These are phyloP conservation scores for Rhagophthalmus giganteus DNA, from an alignment of 2,888 invertebrate genomes.

Conservation along the genomic window DNA sequence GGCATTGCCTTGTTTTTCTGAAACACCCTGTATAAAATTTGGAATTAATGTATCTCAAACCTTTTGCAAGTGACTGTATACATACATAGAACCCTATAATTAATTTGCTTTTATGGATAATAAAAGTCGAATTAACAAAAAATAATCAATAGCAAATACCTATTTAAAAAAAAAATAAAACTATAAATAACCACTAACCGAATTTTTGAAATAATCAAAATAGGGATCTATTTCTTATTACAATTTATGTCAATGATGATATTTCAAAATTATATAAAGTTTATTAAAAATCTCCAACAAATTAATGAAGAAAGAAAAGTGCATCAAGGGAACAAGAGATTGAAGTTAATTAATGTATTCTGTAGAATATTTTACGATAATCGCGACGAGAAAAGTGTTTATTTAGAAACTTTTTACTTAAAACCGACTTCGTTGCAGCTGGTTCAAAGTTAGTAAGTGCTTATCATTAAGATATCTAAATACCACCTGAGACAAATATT, in stretches of 20 bases:
- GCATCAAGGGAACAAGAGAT: slow-evolving; percentile 10
- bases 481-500: slow-evolving; percentile 39
- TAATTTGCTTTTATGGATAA: too few relatives aligned
- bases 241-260: too few relatives aligned
- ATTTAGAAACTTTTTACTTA: slow-evolving; percentile 53
- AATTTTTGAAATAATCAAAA: too few relatives aligned
- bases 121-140: too few relatives aligned
- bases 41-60: too few relatives aligned
- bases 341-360: slow-evolving; percentile 37
- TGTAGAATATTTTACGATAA: slow-evolving; percentile 43
- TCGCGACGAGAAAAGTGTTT: slow-evolving; percentile 45
- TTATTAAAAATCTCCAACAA: neutral
- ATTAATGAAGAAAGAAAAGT: slow-evolving; percentile 7
- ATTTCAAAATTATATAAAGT: too few relatives aligned
- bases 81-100: too few relatives aligned
- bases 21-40: too few relatives aligned
- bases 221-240: too few relatives aligned
- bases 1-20: too few relatives aligned
- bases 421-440: slow-evolving; percentile 43
- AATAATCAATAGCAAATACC: neutral
- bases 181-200: neutral
- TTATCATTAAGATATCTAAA: slow-evolving; percentile 41
- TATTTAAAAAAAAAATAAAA: neutral
- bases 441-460: slow-evolving; percentile 43
- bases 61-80: too few relatives aligned